Evolutionary conservation across 2,797 vertebrate genomes (phyloP), one percentile per base, ranked within the genome.

Genomic region (Poeciliopsis turneri): DNA sequence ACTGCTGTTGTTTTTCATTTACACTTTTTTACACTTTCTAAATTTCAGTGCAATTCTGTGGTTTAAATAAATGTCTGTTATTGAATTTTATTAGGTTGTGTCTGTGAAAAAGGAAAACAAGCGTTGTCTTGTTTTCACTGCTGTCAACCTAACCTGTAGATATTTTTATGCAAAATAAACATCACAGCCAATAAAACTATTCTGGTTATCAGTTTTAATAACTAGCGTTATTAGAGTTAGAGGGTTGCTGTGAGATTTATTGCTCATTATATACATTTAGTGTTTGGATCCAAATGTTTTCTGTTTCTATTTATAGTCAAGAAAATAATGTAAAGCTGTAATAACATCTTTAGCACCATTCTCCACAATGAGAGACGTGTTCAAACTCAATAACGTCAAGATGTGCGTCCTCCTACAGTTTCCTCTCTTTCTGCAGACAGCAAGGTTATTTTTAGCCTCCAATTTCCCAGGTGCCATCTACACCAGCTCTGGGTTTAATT

Each of bases 361-460:
- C 25, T 45, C 25, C 12, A 45, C 25, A 70, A 41, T 16, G 20
- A 7, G 23, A 36, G 30, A 36, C 15, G 6, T 28, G 28, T 8
- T 68, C 57, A 39, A 66, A 76, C 45, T 73, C 36, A 64, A 39
- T 59, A 7, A 41, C 4, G 15, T 30, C 16, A 36, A 23, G 5
- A n/a, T 53, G 39, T 73, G 45, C 75, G 72, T 57, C 72, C 75
- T 75, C 75, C 75, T 36, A 82, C 88, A 86, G 85, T 86, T 90
- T 87, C 74, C 76, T 89, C 84, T 92, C 87, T 36, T 81, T 92
- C 86, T 88, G 81, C 77, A 91, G 88, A 90, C 84, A 51, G 75
- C 6, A 16, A 46, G 36, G 84, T 83, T 94, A 93, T 94, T 94
- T 94, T 92, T 94, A 93, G 90, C 79, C 78, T 86, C 73, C 77